Base-by-base conservation (phyloP, 2,113 vertebrate genomes). In the Meles meles region DNA sequence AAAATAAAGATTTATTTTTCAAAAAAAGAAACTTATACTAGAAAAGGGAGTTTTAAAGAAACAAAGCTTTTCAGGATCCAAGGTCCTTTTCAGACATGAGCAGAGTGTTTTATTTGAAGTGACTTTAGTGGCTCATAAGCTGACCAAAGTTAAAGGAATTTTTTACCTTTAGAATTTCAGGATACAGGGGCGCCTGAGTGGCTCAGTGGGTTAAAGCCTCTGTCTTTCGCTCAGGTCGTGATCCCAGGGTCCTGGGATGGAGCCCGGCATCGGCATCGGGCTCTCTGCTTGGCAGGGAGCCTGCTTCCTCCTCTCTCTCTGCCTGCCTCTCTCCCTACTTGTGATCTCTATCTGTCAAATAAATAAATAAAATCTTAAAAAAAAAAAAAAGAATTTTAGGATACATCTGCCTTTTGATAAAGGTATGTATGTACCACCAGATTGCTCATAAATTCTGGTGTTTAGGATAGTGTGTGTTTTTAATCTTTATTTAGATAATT, bases 121-220 rank as follows among this genome's bases (percentile, higher is more conserved):
- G 65, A 1, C 21, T 76, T 90, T 76, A n/a, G n/a, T 47, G 89
- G 23, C 37, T 27, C 61, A 4, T 74, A 55, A 76, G 34, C 34
- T 81, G 34, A 63, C 37, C 14, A 81, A 59, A 85, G 37, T 84
- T 55, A 71, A 21, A 90, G 20, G 39, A 52, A 34, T 92, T 55
- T 92, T 88, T 95, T 69, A 72, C 90, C 80, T 88, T 5, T 87
- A 61, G 9, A 67, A 42, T 55, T 86, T 94, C 88, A 87, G 72
- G 17, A 61, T n/a, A n/a, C n/a, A n/a, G n/a, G 52, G 52, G 52
- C 17, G 52, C 52, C 52, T 55, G 52, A 17, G 52, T 55, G 17
- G 17, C 52, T 55, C 52, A 1, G 0, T 55, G 52, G 52, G 52
- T 55, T 55, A 55, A 55, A 55, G 52, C 52, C 49, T 52, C 49